Base-by-base conservation (phyloP, 2,797 vertebrate species). In the Lepidocolaptes lacrymiger region DNA sequence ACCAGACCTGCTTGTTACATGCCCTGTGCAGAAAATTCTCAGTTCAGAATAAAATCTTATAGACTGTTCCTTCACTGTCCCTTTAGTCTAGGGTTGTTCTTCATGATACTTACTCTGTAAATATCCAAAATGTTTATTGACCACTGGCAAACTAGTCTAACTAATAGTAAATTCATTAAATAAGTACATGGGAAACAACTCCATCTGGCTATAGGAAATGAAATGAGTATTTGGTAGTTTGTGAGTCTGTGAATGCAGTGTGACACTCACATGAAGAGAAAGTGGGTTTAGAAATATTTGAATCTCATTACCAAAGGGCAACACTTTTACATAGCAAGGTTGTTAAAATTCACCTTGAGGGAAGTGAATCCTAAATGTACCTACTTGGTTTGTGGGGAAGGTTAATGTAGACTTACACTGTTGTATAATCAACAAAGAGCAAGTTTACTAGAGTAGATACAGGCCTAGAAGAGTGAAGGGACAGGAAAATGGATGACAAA, bases 121-220 rank as follows among this genome's bases (percentile, higher is more conserved):
- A 87, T 87, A 85, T 67, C 28, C 4, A 73, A 73, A 51, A 82
- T 68, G 16, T 89, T 93, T 82, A 62, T 73, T 92, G 91, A 87
- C 52, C 71, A 61, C 44, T 71, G 59, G 22, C 72, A 87, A 82
- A 37, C 55, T 69, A 18, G 66, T 89, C 34, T 71, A 59, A 92
- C 89, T 91, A 72, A 63, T 24, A 44, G 26, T 63, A 79, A 79
- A 81, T 85, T 89, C n/a, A 56, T 92, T 92, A 67, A 92, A 52
- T 63, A 79, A 82, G 34, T n/a, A 37, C 32, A 20, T 82, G 34
- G 36, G 67, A 95, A 94, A 69, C 4, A 22, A 87, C 78, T 95
- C 71, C 34, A 67, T 73, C 84, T 92, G 92, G 26, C 63, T 92
- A 37, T 83, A 44, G 84, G 51, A 91, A 89, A 59, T 19, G 7